Evolutionary conservation across 2,797 vertebrate species (phyloP).

Genomic region (Arctocebus calabarensis): DNA sequence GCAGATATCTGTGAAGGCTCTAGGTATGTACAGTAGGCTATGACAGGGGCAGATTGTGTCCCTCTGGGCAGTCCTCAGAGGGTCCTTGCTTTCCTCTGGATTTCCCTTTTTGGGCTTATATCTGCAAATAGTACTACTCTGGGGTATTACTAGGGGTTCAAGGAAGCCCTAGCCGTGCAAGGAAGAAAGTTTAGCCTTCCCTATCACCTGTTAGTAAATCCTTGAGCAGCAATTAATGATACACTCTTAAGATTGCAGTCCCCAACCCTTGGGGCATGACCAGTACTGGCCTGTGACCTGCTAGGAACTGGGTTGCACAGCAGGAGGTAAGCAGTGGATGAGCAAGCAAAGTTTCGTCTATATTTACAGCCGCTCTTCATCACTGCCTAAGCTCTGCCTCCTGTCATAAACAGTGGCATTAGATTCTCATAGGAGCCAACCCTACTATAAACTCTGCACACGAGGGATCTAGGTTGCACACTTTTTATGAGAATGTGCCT

Average conservation of each 20-base stretch:
- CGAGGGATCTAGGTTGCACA: no score
- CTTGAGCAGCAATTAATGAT: neutral
- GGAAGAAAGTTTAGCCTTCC: neutral
- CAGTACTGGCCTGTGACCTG: no score
- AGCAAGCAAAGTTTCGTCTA: no score
- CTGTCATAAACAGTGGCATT: no score
- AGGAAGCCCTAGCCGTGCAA: neutral
- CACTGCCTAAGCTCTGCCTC: no score
- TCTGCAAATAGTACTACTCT: neutral
- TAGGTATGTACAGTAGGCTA: slow-evolving; percentile 89
- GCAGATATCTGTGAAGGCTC: slow-evolving; percentile 97
- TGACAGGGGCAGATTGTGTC: neutral
- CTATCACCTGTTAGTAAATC: neutral
- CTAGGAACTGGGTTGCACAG: no score
- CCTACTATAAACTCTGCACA: no score
- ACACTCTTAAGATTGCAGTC: neutral
- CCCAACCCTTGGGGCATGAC: no score
- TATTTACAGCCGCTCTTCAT: no score
- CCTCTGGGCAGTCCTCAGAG: neutral
- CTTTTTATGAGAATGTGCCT: no score
- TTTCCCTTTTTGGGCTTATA: neutral
- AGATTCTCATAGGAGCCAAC: no score
- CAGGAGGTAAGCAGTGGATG: no score
- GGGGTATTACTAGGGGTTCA: neutral
- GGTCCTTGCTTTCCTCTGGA: neutral